Percentiles rank a stretch among this genome's conserved stretches.
phyloP scores from a whole-genome alignment of 2,888 invertebrate species.

The Theretra japonica region DNA sequence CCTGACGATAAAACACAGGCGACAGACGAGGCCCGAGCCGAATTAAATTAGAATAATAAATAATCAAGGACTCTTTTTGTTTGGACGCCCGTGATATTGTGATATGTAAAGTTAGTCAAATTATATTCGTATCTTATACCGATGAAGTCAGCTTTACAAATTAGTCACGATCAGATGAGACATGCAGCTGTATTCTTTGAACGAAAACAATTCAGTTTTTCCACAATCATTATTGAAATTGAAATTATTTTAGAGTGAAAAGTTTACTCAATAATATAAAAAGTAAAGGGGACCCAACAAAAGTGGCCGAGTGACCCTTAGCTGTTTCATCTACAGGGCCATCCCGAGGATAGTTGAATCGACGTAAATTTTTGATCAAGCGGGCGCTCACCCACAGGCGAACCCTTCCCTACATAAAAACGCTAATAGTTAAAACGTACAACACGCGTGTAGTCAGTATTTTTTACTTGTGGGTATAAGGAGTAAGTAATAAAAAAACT shows the following conservation, averaged over 20 bases:
- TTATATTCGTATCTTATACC: neutral
- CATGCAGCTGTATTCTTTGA: no score
- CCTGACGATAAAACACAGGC: constrained; percentile 82
- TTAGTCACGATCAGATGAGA: constrained; percentile 16
- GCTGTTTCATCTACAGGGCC: constrained; percentile 57
- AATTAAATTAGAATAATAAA: constrained; percentile 82
- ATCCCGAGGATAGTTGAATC: constrained; percentile 69
- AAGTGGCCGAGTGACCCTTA: constrained; percentile 61
- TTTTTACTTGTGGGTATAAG: constrained; percentile 82
- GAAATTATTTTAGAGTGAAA: neutral
- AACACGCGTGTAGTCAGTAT: constrained; percentile 73
- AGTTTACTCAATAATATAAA: constrained; percentile 36
- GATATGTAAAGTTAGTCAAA: constrained; percentile 10
- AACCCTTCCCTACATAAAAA: constrained; percentile 79
- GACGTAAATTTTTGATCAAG: constrained; percentile 79
- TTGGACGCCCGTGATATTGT: constrained; percentile 49
- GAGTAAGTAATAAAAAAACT: constrained; percentile 83
- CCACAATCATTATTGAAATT: neutral
- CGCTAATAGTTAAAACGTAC: constrained; percentile 82
- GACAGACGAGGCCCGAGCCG: constrained; percentile 70
- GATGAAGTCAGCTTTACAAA: neutral
- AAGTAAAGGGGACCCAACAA: constrained; percentile 46
- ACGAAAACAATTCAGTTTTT: neutral
- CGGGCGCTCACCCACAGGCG: constrained; percentile 62
- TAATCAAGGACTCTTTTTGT: constrained; percentile 70